Conservation (phyloP, 2,888 invertebrate genomes). For the Diploptera punctata region DNA sequence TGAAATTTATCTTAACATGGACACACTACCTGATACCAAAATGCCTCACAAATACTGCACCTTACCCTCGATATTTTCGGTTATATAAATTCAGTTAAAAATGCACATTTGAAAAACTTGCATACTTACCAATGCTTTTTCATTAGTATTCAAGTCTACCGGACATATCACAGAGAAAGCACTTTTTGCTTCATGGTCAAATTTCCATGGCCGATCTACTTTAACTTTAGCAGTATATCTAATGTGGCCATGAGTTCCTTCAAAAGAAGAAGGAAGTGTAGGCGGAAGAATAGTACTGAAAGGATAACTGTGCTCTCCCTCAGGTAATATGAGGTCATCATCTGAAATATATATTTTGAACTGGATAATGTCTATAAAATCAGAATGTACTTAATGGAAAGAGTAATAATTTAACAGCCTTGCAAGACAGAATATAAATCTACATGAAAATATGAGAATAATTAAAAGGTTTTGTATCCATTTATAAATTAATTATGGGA, state of each 20-base stretch:
- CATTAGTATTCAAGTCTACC: constrained; percentile 80
- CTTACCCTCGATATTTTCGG: too few relatives aligned
- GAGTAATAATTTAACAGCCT: too few relatives aligned
- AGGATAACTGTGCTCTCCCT: constrained; percentile 58
- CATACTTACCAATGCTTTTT: constrained; percentile 66
- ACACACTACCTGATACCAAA: too few relatives aligned
- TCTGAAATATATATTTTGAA: neutral
- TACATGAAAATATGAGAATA: too few relatives aligned
- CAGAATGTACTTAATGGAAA: too few relatives aligned
- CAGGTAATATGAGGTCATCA: constrained; percentile 47
- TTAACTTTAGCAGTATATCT: constrained; percentile 66
- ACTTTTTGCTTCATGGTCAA: constrained; percentile 76
- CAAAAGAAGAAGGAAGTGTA: constrained; percentile 61
- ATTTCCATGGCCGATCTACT: constrained; percentile 64
- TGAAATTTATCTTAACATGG: too few relatives aligned
- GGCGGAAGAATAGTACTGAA: constrained; percentile 59
- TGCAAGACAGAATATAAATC: too few relatives aligned
- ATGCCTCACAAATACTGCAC: too few relatives aligned
- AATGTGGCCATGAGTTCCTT: constrained; percentile 58
- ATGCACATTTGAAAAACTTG: constrained; percentile 3
- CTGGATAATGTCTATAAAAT: too few relatives aligned
- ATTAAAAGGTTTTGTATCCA: too few relatives aligned
- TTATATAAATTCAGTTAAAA: too few relatives aligned
- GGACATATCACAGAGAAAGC: constrained; percentile 82
- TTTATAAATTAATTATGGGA: too few relatives aligned